These are phyloP conservation scores for Herpetotheres cachinnans DNA, from an alignment of 2,113 vertebrate species.

Conservation along the genomic window DNA sequence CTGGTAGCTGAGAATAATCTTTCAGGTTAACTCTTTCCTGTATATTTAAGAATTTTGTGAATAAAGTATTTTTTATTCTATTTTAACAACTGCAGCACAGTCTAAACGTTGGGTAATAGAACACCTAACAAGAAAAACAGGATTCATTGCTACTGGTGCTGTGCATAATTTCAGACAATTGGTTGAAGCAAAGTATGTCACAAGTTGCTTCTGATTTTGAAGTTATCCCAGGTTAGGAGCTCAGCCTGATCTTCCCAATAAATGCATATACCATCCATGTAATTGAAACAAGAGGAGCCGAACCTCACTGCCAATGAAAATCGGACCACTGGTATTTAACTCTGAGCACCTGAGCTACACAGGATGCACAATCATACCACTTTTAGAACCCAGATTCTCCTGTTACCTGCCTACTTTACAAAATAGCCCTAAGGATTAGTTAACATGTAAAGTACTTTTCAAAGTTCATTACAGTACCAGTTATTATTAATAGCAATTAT, in stretches of 20 bases:
- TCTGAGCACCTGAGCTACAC: not conserved
- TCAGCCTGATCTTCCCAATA: not conserved
- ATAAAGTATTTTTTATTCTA: not conserved
- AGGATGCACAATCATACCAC: not conserved
- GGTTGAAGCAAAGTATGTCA: not conserved
- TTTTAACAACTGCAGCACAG: not conserved
- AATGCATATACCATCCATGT: not conserved
- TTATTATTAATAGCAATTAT: not conserved
- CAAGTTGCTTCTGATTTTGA: not conserved
- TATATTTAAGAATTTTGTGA: not conserved
- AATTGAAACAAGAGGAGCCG: not conserved
- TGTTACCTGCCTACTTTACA: not conserved
- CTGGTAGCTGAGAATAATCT: not conserved
- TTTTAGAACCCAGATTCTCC: not conserved
- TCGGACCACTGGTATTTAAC: not conserved
- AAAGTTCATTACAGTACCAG: not conserved
- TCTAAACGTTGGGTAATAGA: not conserved
- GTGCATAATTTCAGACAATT: not conserved
- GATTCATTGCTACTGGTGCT: not conserved
- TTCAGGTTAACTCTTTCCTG: not conserved
- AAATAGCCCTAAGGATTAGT: not conserved
- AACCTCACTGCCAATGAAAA: not conserved
- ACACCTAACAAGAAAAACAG: not conserved
- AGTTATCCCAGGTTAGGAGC: not conserved
- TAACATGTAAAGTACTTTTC: not conserved